These are phyloP conservation scores for Clangula hyemalis DNA, from an alignment of 2,797 vertebrate species.

Conservation along the genomic window DNA sequence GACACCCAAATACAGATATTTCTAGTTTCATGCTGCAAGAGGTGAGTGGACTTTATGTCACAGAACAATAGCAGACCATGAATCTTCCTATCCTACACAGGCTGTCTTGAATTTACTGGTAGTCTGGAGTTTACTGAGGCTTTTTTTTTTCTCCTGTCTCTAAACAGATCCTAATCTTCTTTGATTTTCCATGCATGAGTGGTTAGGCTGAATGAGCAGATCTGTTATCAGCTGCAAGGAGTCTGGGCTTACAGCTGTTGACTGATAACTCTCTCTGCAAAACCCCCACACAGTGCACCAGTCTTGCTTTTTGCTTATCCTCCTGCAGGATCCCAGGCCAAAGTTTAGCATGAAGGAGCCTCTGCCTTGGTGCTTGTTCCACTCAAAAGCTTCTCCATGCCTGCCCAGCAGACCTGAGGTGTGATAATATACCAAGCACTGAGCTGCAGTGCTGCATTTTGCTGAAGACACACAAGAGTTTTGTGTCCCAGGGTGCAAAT, in stretches of 20 bases:
- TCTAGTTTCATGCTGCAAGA: background rate
- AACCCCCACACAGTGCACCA: background rate
- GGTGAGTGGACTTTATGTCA: background rate
- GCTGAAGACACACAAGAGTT: background rate
- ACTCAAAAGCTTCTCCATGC: rapidly evolving
- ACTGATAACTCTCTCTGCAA: constrained; percentile 28
- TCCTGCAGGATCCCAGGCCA: background rate
- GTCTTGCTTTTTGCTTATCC: background rate
- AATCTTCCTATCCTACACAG: background rate
- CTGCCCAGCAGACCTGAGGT: background rate
- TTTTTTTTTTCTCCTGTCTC: background rate
- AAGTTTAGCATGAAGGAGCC: background rate
- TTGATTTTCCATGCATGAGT: constrained; percentile 26
- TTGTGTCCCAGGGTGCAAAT: background rate
- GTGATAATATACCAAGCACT: background rate
- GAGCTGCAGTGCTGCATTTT: background rate
- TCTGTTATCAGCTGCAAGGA: constrained; percentile 56
- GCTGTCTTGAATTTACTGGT: background rate
- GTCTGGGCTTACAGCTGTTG: constrained; percentile 34
- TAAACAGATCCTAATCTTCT: constrained; percentile 24
- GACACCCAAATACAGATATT: background rate
- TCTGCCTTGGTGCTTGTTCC: rapidly evolving
- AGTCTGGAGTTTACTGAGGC: background rate
- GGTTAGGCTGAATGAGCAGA: constrained; percentile 41
- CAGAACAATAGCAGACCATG: background rate